Evolutionary conservation across 2,113 vertebrate genomes (phyloP).

Genomic region (Perca fluviatilis): DNA sequence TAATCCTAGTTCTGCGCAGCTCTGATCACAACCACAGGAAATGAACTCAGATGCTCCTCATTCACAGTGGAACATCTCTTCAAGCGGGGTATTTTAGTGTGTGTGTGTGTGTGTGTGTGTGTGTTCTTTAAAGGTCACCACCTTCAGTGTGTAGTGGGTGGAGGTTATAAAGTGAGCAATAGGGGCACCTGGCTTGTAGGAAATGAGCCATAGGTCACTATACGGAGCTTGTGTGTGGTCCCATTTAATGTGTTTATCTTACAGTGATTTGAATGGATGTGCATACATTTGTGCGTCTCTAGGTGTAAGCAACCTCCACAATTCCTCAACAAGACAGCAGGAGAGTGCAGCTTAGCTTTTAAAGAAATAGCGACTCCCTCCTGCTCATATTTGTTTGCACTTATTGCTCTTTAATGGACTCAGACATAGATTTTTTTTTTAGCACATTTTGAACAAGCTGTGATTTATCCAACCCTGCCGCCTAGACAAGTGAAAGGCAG

Average conservation of each 20-base stretch:
- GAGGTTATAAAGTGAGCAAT: conserved; percentile 46
- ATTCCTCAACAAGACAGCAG: not conserved
- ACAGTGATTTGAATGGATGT: conserved; percentile 16
- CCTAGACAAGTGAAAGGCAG: conserved; percentile 22
- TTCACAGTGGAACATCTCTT: conserved; percentile 61
- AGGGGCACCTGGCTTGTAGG: conserved; percentile 41
- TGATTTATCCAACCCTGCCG: conserved; percentile 20
- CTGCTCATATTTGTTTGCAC: conserved; percentile 10
- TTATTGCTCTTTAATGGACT: conserved; percentile 45
- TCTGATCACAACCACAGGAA: conserved; percentile 69
- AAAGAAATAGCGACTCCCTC: not conserved
- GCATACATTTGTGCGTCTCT: conserved; percentile 7
- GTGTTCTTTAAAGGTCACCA: conserved; percentile 48
- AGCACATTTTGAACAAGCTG: conserved; percentile 37
- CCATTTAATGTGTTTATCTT: conserved; percentile 29
- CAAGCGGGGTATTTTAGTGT: conserved; percentile 7
- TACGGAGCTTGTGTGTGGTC: conserved; percentile 39
- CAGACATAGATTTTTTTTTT: conserved; percentile 38
- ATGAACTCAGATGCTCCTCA: conserved; percentile 75
- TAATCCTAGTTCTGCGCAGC: conserved; percentile 36
- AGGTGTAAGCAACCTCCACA: conserved; percentile 13
- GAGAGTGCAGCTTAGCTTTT: not conserved
- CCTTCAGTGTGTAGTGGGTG: conserved; percentile 37
- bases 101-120: conserved; percentile 2
- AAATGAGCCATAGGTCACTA: conserved; percentile 47